A percentile compares a stretch with the other conserved stretches of the same genome.
phyloP scores from a whole-genome alignment of 2,113 vertebrate species.

The Copsychus sechellarum region DNA sequence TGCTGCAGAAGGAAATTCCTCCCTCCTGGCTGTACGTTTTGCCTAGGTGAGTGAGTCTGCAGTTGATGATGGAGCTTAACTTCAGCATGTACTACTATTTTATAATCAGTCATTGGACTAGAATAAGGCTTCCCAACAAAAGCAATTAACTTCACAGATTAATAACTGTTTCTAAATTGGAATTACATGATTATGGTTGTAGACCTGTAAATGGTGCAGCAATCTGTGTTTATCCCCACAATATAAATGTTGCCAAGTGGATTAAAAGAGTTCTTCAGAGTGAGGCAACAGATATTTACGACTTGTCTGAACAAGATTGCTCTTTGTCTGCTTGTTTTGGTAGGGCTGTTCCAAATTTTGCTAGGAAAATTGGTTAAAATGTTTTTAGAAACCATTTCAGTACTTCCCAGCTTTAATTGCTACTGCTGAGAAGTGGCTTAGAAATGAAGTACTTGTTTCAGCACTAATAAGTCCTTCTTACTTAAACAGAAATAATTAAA shows the following conservation, averaged over 20 bases:
- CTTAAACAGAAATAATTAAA: neutral
- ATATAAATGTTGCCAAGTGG: neutral
- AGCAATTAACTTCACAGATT: neutral
- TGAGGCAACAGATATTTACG: neutral
- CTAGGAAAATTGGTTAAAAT: neutral
- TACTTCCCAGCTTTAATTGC: neutral
- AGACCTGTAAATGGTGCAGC: neutral
- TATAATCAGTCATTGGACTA: neutral
- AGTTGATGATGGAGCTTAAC: neutral
- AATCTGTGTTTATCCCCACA: neutral
- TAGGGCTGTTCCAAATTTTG: neutral
- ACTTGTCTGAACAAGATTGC: neutral
- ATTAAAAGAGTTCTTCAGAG: neutral
- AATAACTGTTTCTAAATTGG: neutral
- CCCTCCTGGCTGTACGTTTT: neutral
- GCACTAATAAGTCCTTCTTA: neutral
- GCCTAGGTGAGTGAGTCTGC: neutral
- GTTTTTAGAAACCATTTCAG: neutral
- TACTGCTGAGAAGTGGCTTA: neutral
- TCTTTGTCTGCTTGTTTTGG: neutral
- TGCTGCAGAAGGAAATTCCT: neutral
- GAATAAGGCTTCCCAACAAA: neutral
- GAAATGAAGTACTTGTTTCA: neutral
- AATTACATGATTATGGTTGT: neutral
- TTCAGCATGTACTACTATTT: neutral